Percentiles rank a stretch among this genome's conserved stretches.
These are phyloP conservation scores for Epirrhoe tristata DNA, from an alignment of 2,888 invertebrate genomes.

Conservation along the genomic window DNA sequence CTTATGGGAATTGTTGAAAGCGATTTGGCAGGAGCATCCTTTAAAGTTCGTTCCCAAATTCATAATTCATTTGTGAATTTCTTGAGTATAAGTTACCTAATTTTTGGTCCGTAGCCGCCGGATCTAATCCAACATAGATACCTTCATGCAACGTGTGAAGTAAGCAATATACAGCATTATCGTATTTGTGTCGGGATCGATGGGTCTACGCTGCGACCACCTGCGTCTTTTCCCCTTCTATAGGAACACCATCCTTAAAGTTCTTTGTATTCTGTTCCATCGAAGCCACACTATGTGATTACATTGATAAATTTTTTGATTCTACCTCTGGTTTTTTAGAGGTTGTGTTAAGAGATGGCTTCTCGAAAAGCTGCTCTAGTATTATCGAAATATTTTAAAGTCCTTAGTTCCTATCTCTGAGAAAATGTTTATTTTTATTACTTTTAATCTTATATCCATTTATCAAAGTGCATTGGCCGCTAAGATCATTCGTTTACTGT, in stretches of 20 bases:
- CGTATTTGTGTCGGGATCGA: slow-evolving; percentile 75
- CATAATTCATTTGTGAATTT: background rate
- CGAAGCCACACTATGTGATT: background rate
- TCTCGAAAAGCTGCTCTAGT: background rate
- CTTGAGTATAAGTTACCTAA: background rate
- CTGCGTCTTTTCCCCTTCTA: slow-evolving; percentile 57
- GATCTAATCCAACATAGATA: slow-evolving; percentile 5
- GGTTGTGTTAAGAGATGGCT: background rate
- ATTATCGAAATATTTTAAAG: background rate
- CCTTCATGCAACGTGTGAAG: slow-evolving; percentile 38
- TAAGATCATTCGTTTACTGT: slow-evolving; percentile 16
- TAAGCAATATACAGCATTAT: slow-evolving; percentile 65
- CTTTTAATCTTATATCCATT: slow-evolving; percentile 13
- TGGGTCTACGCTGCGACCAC: slow-evolving; percentile 61
- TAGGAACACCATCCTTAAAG: slow-evolving; percentile 7
- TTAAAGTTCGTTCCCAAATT: background rate
- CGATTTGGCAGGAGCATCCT: background rate
- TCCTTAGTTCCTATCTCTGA: background rate
- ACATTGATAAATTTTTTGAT: background rate
- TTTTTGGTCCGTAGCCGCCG: background rate
- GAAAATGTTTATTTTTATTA: background rate
- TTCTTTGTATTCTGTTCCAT: background rate
- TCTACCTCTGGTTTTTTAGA: background rate
- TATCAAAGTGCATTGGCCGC: slow-evolving; percentile 30
- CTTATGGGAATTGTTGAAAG: slow-evolving; percentile 6